phyloP scores from a whole-genome alignment of 23 tunicate species.

The Phallusia fumigata region DNA sequence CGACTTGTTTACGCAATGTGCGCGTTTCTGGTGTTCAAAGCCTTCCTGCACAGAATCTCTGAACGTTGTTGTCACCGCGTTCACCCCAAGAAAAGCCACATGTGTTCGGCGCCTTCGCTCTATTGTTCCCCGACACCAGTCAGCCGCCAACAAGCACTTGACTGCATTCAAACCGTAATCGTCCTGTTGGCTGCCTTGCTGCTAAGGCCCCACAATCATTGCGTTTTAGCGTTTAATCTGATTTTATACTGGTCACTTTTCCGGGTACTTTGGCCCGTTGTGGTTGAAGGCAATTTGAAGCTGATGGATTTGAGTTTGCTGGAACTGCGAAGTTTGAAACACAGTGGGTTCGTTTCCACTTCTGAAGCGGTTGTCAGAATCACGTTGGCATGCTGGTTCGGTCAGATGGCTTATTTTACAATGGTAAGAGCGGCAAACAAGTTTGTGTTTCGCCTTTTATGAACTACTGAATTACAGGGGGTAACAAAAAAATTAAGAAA shows the following conservation, averaged over 20 bases:
- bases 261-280: conserved; percentile 70
- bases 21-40: conserved; percentile 18
- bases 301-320: background rate
- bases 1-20: conserved; percentile 28
- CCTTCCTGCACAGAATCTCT: conserved; percentile 16
- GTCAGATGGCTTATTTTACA: conserved; percentile 74
- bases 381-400: conserved; percentile 62
- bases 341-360: background rate
- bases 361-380: conserved; percentile 16
- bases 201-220: conserved; percentile 65
- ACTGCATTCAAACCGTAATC: conserved; percentile 42
- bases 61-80: background rate
- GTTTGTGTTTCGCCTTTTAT: too few species aligned
- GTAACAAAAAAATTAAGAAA: too few species aligned
- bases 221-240: conserved; percentile 45
- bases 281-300: conserved; percentile 18
- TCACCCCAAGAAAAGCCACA: conserved; percentile 4
- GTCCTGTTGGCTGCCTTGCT: conserved; percentile 48
- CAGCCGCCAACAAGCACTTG: conserved; percentile 31
- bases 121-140: background rate
- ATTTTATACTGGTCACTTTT: conserved; percentile 48
- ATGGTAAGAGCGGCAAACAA: conserved; percentile 59
- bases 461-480: too few species aligned
- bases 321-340: background rate
- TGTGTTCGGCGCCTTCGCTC: conserved; percentile 21